These are phyloP conservation scores for Diuraphis noxia DNA, from an alignment of 1,140 invertebrate species.

Conservation along the genomic window DNA sequence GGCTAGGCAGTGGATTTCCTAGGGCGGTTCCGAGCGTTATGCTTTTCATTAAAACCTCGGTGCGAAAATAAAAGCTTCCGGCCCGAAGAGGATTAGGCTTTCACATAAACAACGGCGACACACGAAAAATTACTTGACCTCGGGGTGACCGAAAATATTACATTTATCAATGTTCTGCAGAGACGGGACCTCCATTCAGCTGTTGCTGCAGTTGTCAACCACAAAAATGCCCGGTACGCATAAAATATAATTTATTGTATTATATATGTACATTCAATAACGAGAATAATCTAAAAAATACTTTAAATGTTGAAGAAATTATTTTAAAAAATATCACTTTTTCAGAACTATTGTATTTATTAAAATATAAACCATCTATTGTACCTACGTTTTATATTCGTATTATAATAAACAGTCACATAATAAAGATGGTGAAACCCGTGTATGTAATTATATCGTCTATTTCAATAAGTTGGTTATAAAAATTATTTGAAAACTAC, in stretches of 20 bases:
- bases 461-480: no score
- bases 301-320: background rate
- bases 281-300: background rate
- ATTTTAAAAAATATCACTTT: background rate
- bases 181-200: background rate
- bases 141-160: slow-evolving; percentile 33
- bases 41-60: slow-evolving; percentile 52
- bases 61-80: slow-evolving; percentile 24
- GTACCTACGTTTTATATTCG: no score
- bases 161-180: slow-evolving; percentile 8
- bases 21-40: background rate
- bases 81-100: slow-evolving; percentile 13
- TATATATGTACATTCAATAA: no score
- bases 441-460: no score
- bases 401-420: no score
- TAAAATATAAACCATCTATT: no score
- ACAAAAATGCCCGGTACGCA: background rate
- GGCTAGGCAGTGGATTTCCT: slow-evolving; percentile 28
- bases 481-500: no score
- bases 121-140: slow-evolving; percentile 27
- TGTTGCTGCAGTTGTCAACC: background rate
- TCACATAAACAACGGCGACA: slow-evolving; percentile 11
- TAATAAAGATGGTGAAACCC: no score
- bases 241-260: background rate
- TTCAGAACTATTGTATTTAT: no score